Evolutionary conservation across 2,888 invertebrate species (phyloP).

Genomic region (Cyrtodaria siliqua): DNA sequence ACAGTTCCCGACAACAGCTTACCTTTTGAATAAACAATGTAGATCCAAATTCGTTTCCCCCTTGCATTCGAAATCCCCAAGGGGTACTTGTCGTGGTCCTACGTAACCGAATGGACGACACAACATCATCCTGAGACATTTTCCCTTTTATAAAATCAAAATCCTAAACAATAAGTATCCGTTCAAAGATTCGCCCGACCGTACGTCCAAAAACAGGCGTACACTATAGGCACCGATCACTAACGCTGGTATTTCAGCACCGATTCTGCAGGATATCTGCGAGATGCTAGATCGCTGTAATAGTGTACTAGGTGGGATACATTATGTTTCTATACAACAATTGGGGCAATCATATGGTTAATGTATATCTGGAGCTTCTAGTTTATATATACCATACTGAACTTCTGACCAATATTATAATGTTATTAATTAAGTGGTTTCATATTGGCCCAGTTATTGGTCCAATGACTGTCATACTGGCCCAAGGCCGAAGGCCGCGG

Average conservation of each 20-base stretch:
- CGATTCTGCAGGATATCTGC: too few species aligned
- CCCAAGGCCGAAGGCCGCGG: too few species aligned
- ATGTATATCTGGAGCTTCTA: too few species aligned
- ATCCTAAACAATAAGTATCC: neutral
- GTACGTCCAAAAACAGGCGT: constrained; percentile 34
- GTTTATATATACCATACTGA: too few species aligned
- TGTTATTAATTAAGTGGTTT: too few species aligned
- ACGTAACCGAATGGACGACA: constrained; percentile 71
- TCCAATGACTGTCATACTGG: too few species aligned
- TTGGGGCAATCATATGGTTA: too few species aligned
- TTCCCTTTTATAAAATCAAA: neutral
- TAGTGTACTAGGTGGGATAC: too few species aligned
- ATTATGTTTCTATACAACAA: too few species aligned
- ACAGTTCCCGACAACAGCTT: constrained; percentile 26
- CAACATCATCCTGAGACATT: constrained; percentile 52
- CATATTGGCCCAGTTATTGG: too few species aligned
- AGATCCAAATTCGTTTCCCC: constrained; percentile 78
- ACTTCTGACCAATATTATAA: too few species aligned
- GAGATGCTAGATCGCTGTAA: too few species aligned
- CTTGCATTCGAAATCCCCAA: constrained; percentile 84
- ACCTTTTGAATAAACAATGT: constrained; percentile 81
- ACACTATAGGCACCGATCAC: constrained; percentile 1
- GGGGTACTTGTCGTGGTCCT: constrained; percentile 77
- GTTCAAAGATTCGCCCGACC: constrained; percentile 18
- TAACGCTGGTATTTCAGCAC: neutral